Base-by-base conservation (phyloP, 2,888 invertebrate species). In the Nephrotoma guestfalica region DNA sequence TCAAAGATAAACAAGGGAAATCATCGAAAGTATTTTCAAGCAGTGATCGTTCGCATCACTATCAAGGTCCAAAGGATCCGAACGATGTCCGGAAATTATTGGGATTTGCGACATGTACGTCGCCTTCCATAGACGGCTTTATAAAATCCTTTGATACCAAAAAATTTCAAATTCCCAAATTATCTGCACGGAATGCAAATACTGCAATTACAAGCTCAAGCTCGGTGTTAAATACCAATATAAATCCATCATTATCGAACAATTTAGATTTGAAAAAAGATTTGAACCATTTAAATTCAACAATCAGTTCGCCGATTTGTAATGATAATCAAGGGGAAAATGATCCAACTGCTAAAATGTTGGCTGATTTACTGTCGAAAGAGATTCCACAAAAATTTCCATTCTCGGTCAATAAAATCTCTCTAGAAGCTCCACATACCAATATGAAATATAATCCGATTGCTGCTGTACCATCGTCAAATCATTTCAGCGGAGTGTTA, bases 91-190 rank as follows among this genome's bases (percentile, higher is more conserved):
- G 91, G 90, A 92, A 90, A 89, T 96, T 96, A 89, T 89, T 93
- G 0, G 90, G 91, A 87, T 91, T 93, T 86, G 30, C 30, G 30
- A 92, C 92, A 1, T 94, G 94, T 86, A 90, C 91, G 2, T 92
- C 15, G 9, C 57, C 92, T 4, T 93, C 95, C 18, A 94, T 96
- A 89, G 96, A 96, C 89, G 95, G 96, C 9, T 92, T 96, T 87
- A 96, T 96, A 89, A 96, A 96, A 89, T 94, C 95, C 9, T 91
- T 96, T 47, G 95, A 97, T 89, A 95, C 94, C 87, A 97, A 86
- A n/a, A 85, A 96, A 89, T 97, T 96, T 92, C 97, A 97, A 92
- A 97, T 97, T 89, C 97, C 97, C 0, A 97, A 97, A 91, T 90
- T 97, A 87, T 95, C 95, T 0, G 94, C 95, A 4, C 90, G 93